These are phyloP conservation scores for Eira barbara DNA, from an alignment of 2,113 vertebrate genomes.

Conservation along the genomic window DNA sequence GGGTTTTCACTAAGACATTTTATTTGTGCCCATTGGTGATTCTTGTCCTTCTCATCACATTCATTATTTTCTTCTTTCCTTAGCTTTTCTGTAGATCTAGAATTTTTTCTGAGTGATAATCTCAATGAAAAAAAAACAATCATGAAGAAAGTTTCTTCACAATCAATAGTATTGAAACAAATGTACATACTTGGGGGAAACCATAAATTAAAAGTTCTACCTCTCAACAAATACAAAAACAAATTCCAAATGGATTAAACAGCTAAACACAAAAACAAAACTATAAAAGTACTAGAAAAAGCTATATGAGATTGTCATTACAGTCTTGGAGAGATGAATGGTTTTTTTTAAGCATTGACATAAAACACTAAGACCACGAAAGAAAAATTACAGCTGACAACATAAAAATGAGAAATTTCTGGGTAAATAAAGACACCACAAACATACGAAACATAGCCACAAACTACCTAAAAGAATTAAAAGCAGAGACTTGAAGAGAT, in stretches of 20 bases:
- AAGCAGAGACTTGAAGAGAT: neutral
- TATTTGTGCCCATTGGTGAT: neutral
- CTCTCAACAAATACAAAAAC: neutral
- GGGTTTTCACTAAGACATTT: neutral
- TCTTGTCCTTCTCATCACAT: neutral
- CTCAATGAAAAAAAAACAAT: neutral
- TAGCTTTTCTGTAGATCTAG: neutral
- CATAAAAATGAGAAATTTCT: neutral
- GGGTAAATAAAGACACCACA: neutral
- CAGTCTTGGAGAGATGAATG: neutral
- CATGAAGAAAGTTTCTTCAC: neutral
- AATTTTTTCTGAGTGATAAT: neutral
- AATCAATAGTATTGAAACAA: neutral
- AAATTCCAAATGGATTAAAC: neutral
- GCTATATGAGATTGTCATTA: neutral
- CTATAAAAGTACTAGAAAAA: conserved; percentile 2
- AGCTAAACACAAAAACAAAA: neutral
- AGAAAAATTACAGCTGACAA: neutral
- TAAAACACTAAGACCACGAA: neutral
- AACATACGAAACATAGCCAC: neutral
- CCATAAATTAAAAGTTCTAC: neutral
- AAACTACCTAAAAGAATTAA: neutral
- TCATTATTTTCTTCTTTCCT: neutral
- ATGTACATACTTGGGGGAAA: neutral
- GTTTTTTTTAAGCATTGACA: neutral